Conservation (phyloP, 2,888 invertebrate species). For the Cerastis rubricosa region DNA sequence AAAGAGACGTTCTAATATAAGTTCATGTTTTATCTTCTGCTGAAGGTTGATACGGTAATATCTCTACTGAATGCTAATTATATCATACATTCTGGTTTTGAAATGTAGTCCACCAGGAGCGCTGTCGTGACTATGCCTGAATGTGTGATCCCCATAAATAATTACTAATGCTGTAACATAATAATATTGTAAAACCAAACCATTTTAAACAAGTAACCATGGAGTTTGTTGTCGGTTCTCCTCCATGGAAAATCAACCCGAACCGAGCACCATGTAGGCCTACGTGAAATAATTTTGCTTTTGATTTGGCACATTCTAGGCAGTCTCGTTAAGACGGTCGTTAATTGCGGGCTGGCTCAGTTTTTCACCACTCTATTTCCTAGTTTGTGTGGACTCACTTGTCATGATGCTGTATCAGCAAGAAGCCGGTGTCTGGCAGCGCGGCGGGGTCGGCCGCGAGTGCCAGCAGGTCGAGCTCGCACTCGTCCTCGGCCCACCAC, state of each 20-base stretch:
- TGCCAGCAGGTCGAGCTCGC: constrained; percentile 98
- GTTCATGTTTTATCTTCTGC: not conserved
- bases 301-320: not conserved
- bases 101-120: not conserved
- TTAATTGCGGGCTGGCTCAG: not conserved
- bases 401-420: constrained; percentile 95
- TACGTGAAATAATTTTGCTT: no score
- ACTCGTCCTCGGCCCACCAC: constrained; percentile 99
- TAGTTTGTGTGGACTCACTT: constrained; percentile 78
- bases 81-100: not conserved
- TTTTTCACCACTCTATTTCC: not conserved
- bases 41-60: not conserved
- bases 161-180: no score
- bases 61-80: not conserved
- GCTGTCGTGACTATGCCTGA: not conserved
- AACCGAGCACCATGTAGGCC: no score
- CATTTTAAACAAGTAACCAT: no score
- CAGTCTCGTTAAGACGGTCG: not conserved
- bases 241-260: no score
- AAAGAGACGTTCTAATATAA: not conserved
- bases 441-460: constrained; percentile 94
- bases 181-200: no score
- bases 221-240: no score
- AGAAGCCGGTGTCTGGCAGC: constrained; percentile 95
- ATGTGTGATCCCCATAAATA: no score